Conservation (phyloP, 1,140 invertebrate genomes). For the Andricus grossulariae region DNA sequence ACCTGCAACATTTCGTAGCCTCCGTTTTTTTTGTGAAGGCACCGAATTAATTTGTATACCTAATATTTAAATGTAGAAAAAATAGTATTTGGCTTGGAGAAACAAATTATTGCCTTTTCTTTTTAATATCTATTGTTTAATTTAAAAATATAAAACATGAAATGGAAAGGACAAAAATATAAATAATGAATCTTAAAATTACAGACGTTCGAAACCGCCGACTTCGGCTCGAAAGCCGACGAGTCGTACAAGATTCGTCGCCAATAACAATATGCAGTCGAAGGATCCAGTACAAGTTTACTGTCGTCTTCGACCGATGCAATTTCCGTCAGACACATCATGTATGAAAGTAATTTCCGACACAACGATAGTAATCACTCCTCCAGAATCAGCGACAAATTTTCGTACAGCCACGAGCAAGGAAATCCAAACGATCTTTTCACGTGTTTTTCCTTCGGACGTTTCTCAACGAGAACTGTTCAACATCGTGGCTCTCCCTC, state of each 20-base stretch:
- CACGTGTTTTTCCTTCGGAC: conserved; percentile 89
- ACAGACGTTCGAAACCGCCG: conserved; percentile 65
- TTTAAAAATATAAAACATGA: too few species aligned
- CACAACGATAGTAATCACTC: conserved; percentile 81
- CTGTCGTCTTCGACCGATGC: conserved; percentile 87
- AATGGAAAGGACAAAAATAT: not conserved
- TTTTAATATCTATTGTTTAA: too few species aligned
- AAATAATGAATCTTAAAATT: conserved; percentile 36
- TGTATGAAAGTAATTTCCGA: conserved; percentile 86
- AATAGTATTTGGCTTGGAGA: too few species aligned
- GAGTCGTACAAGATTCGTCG: conserved; percentile 48
- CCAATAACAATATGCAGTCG: conserved; percentile 56
- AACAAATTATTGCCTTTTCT: too few species aligned
- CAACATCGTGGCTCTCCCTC: conserved; percentile 87
- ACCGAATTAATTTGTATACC: too few species aligned
- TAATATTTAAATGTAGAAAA: too few species aligned
- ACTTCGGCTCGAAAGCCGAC: conserved; percentile 61
- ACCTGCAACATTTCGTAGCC: too few species aligned
- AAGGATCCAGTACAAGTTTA: conserved; percentile 90
- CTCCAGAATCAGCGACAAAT: conserved; percentile 80
- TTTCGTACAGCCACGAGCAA: conserved; percentile 80
- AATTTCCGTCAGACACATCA: conserved; percentile 79
- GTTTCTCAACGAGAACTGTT: conserved; percentile 90
- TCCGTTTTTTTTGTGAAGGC: too few species aligned
- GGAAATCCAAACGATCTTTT: conserved; percentile 87